Evolutionary conservation across 2,113 vertebrate genomes (phyloP), one percentile per base, ranked within the genome.

Genomic region (Genyomyrus donnyi): DNA sequence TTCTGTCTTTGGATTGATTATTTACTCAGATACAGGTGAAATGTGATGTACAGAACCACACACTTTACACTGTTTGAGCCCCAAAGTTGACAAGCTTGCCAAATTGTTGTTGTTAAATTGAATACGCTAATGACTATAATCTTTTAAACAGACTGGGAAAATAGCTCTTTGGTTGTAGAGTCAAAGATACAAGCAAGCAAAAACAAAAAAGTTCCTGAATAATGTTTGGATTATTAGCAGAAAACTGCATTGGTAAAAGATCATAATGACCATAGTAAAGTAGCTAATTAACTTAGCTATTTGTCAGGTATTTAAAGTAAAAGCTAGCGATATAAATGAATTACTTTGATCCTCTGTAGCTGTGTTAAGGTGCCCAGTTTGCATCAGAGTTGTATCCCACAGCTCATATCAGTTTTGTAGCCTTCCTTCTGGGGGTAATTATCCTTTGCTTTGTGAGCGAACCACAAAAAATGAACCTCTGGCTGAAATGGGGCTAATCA

Each of bases 401-500:
- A 35, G n/a, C 24, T 56, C 48, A 24, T 39, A 56, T 87, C 50
- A 56, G 27, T 56, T 27, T 21, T 35, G 10, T 39, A 56, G 27
- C 15, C 39, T 31, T 87, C 27, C 49, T 87, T 35, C n/a, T 53
- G 46, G 21, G 39, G 83, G 83, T 13, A 45, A 24, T 85, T 45
- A 24, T n/a, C 8, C 83, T 45, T 86, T 27, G 13, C 48, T 49
- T 77, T 58, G 62, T 53, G 15, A 52, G 87, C 70, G 74, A 91
- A 91, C 88, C 31, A 90, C 90, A 49, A 84, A 48, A 84, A 84
- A 35, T 24, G 13, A 85, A 85, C 21, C 84, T 50, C 9, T 31
- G 48, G n/a, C 3, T 27, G 5, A n/a, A n/a, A 50, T 87, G 46
- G 15, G n/a, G 85, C 50, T 21, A 87, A 31, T 50, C 10, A 13